A percentile compares a stretch with the other conserved stretches of the same genome.
Conservation (phyloP, 2,113 vertebrate species). For the Epinephelus moara region DNA sequence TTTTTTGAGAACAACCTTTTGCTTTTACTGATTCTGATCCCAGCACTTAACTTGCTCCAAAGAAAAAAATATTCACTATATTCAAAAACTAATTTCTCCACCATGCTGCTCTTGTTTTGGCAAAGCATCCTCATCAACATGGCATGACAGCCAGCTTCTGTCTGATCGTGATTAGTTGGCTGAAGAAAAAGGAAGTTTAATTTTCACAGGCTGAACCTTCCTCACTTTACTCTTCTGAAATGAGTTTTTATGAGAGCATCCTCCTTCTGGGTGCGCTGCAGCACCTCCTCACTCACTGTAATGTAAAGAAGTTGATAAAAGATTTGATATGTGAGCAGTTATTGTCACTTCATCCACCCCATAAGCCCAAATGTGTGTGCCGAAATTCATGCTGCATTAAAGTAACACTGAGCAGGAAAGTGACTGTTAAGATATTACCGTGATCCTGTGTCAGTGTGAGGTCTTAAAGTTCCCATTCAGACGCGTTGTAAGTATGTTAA, state of each 20-base stretch:
- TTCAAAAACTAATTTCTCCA: neutral
- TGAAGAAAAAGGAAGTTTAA: neutral
- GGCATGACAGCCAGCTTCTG: neutral
- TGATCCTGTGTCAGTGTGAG: no score
- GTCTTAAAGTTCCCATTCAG: no score
- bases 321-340: neutral
- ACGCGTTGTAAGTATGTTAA: no score
- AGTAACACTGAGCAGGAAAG: no score
- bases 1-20: neutral
- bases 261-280: no score
- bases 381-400: no score
- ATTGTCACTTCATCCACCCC: neutral
- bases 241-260: neutral
- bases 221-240: neutral
- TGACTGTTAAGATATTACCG: no score
- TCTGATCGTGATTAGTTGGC: neutral
- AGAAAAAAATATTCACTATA: neutral
- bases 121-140: neutral
- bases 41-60: neutral
- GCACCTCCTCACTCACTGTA: no score
- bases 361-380: neutral
- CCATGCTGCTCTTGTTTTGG: neutral
- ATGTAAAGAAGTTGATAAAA: neutral
- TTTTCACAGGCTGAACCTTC: neutral
- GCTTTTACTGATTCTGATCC: constrained; percentile 7